These are phyloP conservation scores for Nomada fabriciana DNA, from an alignment of 2,888 invertebrate genomes.

Conservation along the genomic window DNA sequence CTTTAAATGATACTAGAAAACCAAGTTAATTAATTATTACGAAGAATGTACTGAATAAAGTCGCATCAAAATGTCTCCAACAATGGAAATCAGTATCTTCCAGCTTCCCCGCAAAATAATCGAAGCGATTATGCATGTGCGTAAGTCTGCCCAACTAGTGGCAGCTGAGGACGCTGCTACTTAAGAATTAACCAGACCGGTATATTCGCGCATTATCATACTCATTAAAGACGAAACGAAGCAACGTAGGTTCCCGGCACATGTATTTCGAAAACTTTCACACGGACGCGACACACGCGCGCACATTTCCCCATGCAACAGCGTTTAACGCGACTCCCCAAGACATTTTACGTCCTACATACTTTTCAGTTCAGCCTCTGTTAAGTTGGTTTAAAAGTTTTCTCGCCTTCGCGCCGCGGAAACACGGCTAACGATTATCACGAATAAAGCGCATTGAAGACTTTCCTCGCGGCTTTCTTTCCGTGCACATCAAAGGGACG, in stretches of 20 bases:
- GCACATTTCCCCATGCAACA: not conserved
- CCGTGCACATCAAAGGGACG: not conserved
- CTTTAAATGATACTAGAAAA: no score
- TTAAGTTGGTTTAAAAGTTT: conserved; percentile 6
- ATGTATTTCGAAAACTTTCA: not conserved
- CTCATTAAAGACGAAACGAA: not conserved
- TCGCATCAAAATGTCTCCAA: no score
- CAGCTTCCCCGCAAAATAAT: no score
- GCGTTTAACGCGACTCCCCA: conserved; percentile 1
- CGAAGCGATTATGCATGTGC: no score
- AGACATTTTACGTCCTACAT: conserved; percentile 5
- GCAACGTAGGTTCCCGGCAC: not conserved
- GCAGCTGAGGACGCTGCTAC: no score
- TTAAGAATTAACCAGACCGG: no score
- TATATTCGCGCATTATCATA: not conserved
- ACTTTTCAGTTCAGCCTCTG: not conserved
- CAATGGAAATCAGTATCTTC: no score
- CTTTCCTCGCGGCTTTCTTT: conserved; percentile 16
- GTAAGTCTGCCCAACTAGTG: no score
- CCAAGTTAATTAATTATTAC: no score
- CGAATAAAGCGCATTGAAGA: conserved; percentile 16
- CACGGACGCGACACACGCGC: not conserved
- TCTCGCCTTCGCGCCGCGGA: not conserved
- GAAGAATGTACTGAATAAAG: no score
- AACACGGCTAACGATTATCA: conserved; percentile 24